These are phyloP conservation scores for Tanypteryx hageni DNA, from an alignment of 2,888 invertebrate species.

Conservation along the genomic window DNA sequence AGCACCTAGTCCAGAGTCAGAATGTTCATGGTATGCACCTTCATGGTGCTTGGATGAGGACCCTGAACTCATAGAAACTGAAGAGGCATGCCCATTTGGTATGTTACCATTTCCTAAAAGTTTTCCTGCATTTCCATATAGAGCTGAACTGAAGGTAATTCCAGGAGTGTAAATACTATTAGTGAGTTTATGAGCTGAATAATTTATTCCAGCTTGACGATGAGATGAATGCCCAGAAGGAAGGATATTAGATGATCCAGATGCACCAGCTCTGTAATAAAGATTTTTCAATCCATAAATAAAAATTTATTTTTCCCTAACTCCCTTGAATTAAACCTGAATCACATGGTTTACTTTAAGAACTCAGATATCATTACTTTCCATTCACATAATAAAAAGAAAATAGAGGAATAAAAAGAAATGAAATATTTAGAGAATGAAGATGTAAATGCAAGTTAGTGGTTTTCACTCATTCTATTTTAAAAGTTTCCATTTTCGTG, in stretches of 20 bases:
- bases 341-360: neutral
- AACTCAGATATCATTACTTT: neutral
- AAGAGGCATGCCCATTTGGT: slow-evolving; percentile 67
- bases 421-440: neutral
- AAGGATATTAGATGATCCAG: slow-evolving; percentile 34
- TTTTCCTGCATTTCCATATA: slow-evolving; percentile 71
- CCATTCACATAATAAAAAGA: neutral
- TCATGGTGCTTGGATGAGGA: slow-evolving; percentile 73
- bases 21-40: slow-evolving; percentile 81
- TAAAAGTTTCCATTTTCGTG: no score
- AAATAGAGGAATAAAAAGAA: neutral
- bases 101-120: slow-evolving; percentile 69
- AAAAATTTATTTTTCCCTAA: slow-evolving; percentile 21
- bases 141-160: slow-evolving; percentile 69
- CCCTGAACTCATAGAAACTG: slow-evolving; percentile 54
- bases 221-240: slow-evolving; percentile 54
- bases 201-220: slow-evolving; percentile 50
- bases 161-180: slow-evolving; percentile 63
- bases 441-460: neutral
- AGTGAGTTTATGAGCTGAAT: slow-evolving; percentile 55
- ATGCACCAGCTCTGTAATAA: slow-evolving; percentile 59
- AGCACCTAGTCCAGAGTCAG: slow-evolving; percentile 86
- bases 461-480: no score
- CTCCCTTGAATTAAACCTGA: neutral
- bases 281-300: neutral